Evolutionary conservation across 1,140 invertebrate genomes (phyloP), one percentile per base, ranked within the genome.

Genomic region (Anagrus nilaparvatae): DNA sequence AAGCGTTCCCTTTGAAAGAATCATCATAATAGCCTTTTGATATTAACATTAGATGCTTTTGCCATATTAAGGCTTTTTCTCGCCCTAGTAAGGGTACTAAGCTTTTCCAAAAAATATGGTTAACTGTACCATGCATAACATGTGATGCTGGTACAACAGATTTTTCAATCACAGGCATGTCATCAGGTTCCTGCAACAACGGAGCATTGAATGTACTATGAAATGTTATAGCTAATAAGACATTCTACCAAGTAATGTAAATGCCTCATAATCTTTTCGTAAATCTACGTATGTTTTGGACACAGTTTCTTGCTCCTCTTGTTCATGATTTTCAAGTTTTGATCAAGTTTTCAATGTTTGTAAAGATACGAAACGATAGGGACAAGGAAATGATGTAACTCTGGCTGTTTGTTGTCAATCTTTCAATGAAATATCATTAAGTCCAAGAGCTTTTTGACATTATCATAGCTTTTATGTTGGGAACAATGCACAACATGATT

Each of bases 71-170:
- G n/a, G 37, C 46, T 33, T n/a, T n/a, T n/a, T n/a, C 42, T 35
- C 13, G 2, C 3, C 30, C 46, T 19, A 42, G 13, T 3, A 31
- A 12, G 18, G 28, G 18, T 5, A 40, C 27, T 21, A 40, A 21
- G 12, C 28, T 12, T 40, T n/a, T 12, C 20, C 29, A 41, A 25
- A 41, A 41, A 19, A 41, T 32, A 18, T 32, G 30, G 21, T 46
- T 49, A 5, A 46, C 40, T 9, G 46, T 46, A 3, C 39, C 44
- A 34, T 49, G 44, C 9, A 39, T 18, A 38, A 46, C n/a, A 19
- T 46, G 39, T 1, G 42, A 31, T 13, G 46, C 43, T 10, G 47
- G 37, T 12, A 41, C 10, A 14, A 46, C 28, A 29, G 43, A 49
- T 45, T 49, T 49, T 42, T 46, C 10, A 6, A 46, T 9, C 12